Evolutionary conservation across 2,113 vertebrate species (phyloP).

Genomic region (Sitta europaea): DNA sequence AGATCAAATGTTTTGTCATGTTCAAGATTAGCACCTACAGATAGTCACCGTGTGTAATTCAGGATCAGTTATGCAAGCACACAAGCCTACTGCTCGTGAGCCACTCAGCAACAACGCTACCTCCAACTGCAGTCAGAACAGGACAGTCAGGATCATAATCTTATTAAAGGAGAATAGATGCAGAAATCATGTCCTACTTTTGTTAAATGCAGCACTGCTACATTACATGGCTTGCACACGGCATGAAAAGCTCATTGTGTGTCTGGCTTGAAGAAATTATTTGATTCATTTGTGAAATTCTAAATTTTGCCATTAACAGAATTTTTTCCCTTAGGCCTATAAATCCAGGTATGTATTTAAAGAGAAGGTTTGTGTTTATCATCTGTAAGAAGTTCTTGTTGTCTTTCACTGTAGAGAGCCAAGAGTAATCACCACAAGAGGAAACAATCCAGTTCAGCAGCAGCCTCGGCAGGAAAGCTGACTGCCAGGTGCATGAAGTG

Average conservation of each 20-base stretch:
- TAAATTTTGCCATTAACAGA: not conserved
- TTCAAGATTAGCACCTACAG: not conserved
- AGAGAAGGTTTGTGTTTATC: not conserved
- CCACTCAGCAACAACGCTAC: not conserved
- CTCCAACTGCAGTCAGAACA: not conserved
- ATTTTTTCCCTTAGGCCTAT: not conserved
- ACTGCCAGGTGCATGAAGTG: not conserved
- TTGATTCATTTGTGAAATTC: not conserved
- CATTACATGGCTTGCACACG: not conserved
- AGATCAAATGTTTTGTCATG: not conserved
- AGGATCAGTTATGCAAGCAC: constrained; percentile 1
- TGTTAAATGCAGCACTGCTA: not conserved
- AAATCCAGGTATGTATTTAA: not conserved
- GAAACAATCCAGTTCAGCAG: not conserved
- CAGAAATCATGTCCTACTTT: constrained; percentile 11
- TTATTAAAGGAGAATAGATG: constrained; percentile 35
- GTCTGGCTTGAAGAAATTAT: not conserved
- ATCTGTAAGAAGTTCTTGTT: not conserved
- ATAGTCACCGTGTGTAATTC: not conserved
- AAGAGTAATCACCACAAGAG: not conserved
- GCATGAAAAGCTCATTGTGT: not conserved
- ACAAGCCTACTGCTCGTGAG: not conserved
- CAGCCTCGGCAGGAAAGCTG: not conserved
- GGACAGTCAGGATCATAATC: constrained; percentile 23
- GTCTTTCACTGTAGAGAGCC: not conserved